Evolutionary conservation across 2,888 invertebrate species (phyloP).

Genomic region (Troilus luridus): DNA sequence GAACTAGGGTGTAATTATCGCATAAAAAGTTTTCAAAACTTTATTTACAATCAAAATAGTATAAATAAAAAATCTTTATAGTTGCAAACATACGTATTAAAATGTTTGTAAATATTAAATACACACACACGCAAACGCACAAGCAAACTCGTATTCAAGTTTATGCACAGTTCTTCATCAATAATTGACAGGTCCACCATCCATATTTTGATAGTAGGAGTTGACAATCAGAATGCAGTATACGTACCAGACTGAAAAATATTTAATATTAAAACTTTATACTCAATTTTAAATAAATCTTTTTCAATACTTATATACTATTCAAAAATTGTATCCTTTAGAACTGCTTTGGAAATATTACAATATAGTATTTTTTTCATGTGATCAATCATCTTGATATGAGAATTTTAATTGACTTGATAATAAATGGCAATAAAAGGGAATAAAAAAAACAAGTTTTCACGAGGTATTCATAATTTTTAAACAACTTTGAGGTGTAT

Average conservation of each 20-base stretch:
- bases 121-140: not conserved
- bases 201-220: constrained; percentile 32
- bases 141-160: not conserved
- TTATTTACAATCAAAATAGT: not conserved
- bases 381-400: no score
- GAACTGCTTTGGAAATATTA: no score
- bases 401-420: no score
- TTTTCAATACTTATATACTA: no score
- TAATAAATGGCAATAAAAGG: no score
- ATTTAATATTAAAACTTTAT: not conserved
- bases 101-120: not conserved
- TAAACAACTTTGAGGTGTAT: no score
- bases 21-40: not conserved
- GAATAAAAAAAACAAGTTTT: no score
- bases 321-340: no score
- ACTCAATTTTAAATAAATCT: no score
- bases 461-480: no score
- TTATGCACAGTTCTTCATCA: not conserved
- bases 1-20: not conserved
- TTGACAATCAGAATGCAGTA: constrained; percentile 38
- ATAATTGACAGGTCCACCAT: constrained; percentile 39
- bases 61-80: not conserved
- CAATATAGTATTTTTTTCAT: no score
- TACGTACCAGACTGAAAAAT: constrained; percentile 43
- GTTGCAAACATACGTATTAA: not conserved